Conservation (phyloP, 2,888 invertebrate genomes). For the Cylloceria caligata region DNA sequence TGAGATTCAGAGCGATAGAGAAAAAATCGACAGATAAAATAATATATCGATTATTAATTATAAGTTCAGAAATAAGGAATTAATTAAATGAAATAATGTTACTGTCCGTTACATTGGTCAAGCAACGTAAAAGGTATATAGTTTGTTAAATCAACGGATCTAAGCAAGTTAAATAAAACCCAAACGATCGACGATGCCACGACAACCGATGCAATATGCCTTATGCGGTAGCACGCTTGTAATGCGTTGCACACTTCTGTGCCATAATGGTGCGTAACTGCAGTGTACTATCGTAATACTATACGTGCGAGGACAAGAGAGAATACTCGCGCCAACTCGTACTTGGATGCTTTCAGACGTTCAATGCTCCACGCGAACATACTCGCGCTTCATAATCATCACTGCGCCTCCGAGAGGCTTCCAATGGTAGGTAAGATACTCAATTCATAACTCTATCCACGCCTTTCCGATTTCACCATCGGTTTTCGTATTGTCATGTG, state of each 20-base stretch:
- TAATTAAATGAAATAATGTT: neutral
- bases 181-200: neutral
- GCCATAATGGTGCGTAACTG: constrained; percentile 19
- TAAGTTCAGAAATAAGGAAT: neutral
- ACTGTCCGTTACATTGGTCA: neutral
- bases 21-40: too few relatives aligned
- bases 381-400: constrained; percentile 22
- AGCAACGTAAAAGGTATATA: too few relatives aligned
- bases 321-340: constrained; percentile 25
- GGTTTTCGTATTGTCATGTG: constrained; percentile 57
- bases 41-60: too few relatives aligned
- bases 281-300: constrained; percentile 6
- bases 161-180: neutral
- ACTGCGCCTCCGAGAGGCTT: constrained; percentile 12
- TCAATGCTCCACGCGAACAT: constrained; percentile 35
- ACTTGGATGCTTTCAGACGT: constrained; percentile 36
- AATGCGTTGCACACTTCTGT: constrained; percentile 25
- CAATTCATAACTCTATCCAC: constrained; percentile 79
- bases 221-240: constrained; percentile 1
- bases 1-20: neutral
- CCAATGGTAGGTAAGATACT: constrained; percentile 59
- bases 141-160: neutral
- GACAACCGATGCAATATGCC: neutral
- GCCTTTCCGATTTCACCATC: constrained; percentile 72
- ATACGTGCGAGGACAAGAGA: constrained; percentile 9